These are phyloP conservation scores for Emydocephalus ijimae DNA, from an alignment of 2,113 vertebrate genomes.

Conservation along the genomic window DNA sequence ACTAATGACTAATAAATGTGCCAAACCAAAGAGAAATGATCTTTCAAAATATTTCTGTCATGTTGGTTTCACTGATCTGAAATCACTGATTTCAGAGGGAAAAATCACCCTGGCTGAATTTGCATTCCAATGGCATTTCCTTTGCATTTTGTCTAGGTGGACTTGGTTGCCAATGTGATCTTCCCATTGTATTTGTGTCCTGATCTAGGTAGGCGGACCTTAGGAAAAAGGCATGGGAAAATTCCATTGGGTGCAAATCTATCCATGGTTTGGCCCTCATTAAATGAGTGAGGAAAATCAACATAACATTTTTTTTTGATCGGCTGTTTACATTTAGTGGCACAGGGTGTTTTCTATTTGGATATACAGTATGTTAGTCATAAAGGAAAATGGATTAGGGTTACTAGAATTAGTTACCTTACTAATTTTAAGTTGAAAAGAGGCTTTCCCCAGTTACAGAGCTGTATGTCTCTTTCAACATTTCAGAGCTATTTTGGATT, in stretches of 20 bases:
- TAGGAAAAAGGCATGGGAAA: too few species aligned
- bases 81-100: background rate
- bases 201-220: too few species aligned
- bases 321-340: too few species aligned
- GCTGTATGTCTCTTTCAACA: background rate
- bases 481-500: background rate
- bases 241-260: too few species aligned
- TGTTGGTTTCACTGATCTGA: too few species aligned
- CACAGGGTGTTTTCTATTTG: background rate
- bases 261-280: too few species aligned
- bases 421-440: background rate
- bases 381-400: background rate
- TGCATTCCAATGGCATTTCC: background rate
- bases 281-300: too few species aligned
- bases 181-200: too few species aligned
- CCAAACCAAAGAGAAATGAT: background rate
- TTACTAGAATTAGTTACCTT: background rate
- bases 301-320: too few species aligned
- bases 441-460: background rate
- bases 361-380: background rate
- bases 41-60: background rate
- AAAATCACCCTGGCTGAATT: background rate
- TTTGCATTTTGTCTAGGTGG: background rate
- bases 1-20: background rate
- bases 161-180: too few species aligned